A percentile compares a stretch with the other conserved stretches of the same genome.
These are phyloP conservation scores for Chorisops tibialis DNA, from an alignment of 2,888 invertebrate species.

Conservation along the genomic window DNA sequence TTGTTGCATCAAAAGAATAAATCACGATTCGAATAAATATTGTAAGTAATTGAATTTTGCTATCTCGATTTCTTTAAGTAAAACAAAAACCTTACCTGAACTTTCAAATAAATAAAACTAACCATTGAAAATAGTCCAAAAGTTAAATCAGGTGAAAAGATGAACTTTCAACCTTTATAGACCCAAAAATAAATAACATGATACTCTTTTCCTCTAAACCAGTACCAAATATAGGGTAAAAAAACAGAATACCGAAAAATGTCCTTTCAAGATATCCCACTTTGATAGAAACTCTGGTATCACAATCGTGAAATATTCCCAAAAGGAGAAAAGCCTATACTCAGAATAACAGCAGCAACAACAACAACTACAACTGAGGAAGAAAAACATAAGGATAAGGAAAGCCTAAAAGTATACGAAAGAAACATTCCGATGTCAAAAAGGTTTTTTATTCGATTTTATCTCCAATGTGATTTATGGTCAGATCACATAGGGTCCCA, in stretches of 20 bases:
- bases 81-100: no score
- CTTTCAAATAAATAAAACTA: neutral
- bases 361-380: neutral
- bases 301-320: slow-evolving; percentile 9
- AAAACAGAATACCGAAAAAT: neutral
- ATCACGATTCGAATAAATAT: no score
- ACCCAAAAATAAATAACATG: slow-evolving; percentile 1
- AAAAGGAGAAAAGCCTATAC: slow-evolving; percentile 12
- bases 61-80: no score
- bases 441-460: slow-evolving; percentile 31
- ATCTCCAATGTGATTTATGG: slow-evolving; percentile 32
- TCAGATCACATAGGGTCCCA: slow-evolving; percentile 16
- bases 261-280: slow-evolving; percentile 6
- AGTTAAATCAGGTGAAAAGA: slow-evolving; percentile 26
- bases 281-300: slow-evolving; percentile 7
- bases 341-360: neutral
- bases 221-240: neutral
- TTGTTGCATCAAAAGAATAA: no score
- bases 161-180: slow-evolving; percentile 11
- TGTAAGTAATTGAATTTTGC: no score
- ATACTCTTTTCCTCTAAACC: neutral
- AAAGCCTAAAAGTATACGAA: neutral
- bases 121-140: neutral
- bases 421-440: slow-evolving; percentile 16
- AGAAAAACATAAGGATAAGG: neutral